Base-by-base conservation (phyloP, 2,888 invertebrate species). In the Stenodera caucasica region DNA sequence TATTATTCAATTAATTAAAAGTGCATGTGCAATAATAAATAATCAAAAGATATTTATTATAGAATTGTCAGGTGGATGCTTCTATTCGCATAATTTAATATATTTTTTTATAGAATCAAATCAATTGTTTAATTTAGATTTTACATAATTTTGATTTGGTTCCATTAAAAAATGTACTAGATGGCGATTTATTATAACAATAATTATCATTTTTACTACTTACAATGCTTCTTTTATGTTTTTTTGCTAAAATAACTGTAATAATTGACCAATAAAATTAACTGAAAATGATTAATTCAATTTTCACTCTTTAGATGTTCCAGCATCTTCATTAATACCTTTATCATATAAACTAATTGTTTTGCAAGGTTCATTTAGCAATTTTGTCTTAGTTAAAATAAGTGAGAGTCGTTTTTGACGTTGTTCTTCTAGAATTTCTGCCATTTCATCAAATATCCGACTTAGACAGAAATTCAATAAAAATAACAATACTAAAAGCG, bases 11-110 rank as follows among this genome's bases (percentile, higher is more conserved):
- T 18, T 18, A 18, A 40, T 18, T 40, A 45, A 45, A 45, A 21
- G 30, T 61, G 61, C 61, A 57, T 61, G 61, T 61, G 61, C 61
- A 61, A 61, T 61, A 57, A 58, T 37, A 18, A n/a, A n/a, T n/a
- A n/a, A n/a, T n/a, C n/a, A n/a, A n/a, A n/a, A n/a, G n/a, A n/a
- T 26, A 26, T 26, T 26, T 26, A 26, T 3, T n/a, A n/a, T 7
- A 35, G 14, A 15, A 37, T 37, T 15, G 37, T 37, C 6, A 15
- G 37, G 37, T 37, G 37, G 14, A 15, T 37, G 37, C 37, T 32
- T 6, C 2, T 37, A 37, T 37, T 32, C 4, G 2, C 11, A 32
- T 26, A 5, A 26, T 5, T 26, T 26, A 26, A 5, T 26, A 26
- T 26, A n/a, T n/a, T n/a, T n/a, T n/a, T n/a, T n/a, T n/a, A n/a